Evolutionary conservation across 92 coral and sea anemone species (phyloP), one percentile per base, ranked within the genome.

Genomic region (Palythoa caribaeorum): DNA sequence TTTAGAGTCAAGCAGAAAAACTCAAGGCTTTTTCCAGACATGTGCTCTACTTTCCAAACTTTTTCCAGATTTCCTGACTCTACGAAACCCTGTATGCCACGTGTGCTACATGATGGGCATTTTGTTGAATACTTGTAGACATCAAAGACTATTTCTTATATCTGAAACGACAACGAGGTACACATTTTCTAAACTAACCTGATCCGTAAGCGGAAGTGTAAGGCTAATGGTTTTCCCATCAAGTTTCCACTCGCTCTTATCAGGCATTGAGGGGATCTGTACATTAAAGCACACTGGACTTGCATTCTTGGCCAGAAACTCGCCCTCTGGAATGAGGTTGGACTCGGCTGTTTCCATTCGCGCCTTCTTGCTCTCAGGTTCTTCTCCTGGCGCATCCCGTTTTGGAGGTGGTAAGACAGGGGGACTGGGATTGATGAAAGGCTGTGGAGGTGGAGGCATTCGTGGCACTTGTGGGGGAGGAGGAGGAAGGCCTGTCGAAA

Each of bases 231-330:
- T 89, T 62, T 90, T 94, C 12, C 99, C 99, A 71, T 95, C 96
- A 51, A 96, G 92, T 73, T 91, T 95, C 99, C 99, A 97, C 89
- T 97, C 99, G 80, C 93, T 60, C 87, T 97, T 97, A 39, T 97
- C 99, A 4, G 98, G 99, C 87, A 97, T 81, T 35, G 86, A 86
- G 59, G 99, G 99, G 21, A 97, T 90, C 85, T 94, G 98, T 11
- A 97, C 98, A 69, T 92, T 95, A 84, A 97, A 97, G 60, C 93
- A 90, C 74, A 97, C 99, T 10, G 96, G 94, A 55, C 87, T 92
- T 16, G 98, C 94, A 83, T 93, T 83, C 71, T 85, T 92, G 19
- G 92, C 79, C 66, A 97, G 57, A 90, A 96, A 97, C 53, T 87
- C 90, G 21, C 87, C 88, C 80, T 97, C 99, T 80, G 99, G 99